phyloP scores from a whole-genome alignment of 2,113 vertebrate genomes.

The Hiodon alosoides region DNA sequence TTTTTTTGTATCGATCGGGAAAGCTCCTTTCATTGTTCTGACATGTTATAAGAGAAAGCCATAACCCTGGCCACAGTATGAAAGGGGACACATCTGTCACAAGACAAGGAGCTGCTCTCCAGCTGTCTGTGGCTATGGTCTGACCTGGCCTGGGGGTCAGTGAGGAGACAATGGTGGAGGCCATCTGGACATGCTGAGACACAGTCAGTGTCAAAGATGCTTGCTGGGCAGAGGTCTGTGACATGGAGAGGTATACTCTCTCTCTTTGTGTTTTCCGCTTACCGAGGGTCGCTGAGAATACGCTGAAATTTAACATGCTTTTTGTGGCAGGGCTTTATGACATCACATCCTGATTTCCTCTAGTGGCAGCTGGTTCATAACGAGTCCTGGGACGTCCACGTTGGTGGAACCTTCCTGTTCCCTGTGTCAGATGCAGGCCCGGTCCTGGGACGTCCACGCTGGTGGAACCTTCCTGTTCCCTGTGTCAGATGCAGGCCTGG shows the following conservation, averaged over 20 bases:
- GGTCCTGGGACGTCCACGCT: neutral
- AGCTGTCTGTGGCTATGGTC: neutral
- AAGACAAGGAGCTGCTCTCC: neutral
- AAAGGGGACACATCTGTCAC: neutral
- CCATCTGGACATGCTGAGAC: constrained; percentile 5
- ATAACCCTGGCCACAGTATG: neutral
- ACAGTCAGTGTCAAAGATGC: neutral
- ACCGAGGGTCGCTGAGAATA: neutral
- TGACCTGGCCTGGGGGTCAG: neutral
- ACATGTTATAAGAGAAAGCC: neutral
- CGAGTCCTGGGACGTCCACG: neutral
- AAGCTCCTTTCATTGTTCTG: neutral
- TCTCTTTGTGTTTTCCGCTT: neutral
- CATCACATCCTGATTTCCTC: neutral
- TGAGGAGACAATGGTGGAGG: neutral
- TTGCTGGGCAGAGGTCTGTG: neutral
- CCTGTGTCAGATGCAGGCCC: neutral
- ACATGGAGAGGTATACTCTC: neutral
- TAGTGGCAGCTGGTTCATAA: neutral
- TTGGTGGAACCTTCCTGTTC: neutral
- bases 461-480: neutral
- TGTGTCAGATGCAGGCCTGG: neutral
- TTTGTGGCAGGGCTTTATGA: constrained; percentile 12
- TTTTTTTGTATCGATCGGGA: too few species aligned
- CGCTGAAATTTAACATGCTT: neutral